Conservation (phyloP, 2,888 invertebrate genomes). For the Ypsolopha sequella region DNA sequence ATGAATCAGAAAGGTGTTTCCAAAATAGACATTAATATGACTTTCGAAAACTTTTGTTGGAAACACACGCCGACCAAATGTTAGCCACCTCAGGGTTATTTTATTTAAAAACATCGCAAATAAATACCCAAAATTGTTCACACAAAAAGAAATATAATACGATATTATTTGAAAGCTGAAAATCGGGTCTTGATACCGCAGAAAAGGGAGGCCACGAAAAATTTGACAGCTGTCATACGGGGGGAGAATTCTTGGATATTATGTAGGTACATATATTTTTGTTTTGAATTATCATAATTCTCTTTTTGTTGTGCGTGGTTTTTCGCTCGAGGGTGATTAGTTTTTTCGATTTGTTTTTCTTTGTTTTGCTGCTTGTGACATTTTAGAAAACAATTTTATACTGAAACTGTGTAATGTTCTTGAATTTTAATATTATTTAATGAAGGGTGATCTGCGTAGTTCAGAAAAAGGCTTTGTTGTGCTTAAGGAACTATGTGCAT, state of each 20-base stretch:
- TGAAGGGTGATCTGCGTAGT: too few species aligned
- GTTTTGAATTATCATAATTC: slow-evolving; percentile 10
- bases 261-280: not conserved
- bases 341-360: not conserved
- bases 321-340: slow-evolving; percentile 3
- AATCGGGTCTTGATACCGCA: not conserved
- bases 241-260: too few species aligned
- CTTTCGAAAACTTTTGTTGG: not conserved
- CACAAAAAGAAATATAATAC: slow-evolving; percentile 1
- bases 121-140: not conserved
- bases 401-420: not conserved
- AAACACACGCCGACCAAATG: slow-evolving; percentile 37
- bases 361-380: not conserved
- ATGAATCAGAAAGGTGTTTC: not conserved
- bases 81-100: slow-evolving; percentile 36
- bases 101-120: slow-evolving; percentile 13
- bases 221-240: slow-evolving; percentile 29
- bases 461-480: too few species aligned
- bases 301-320: slow-evolving; percentile 5
- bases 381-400: not conserved
- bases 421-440: too few species aligned
- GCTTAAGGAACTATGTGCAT: too few species aligned
- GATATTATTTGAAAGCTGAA: not conserved
- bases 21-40: not conserved
- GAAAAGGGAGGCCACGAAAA: slow-evolving; percentile 6